Percentiles rank a stretch among this genome's conserved stretches.
Conservation (phyloP, 2,888 invertebrate species). For the Aproaerema taeniolella region DNA sequence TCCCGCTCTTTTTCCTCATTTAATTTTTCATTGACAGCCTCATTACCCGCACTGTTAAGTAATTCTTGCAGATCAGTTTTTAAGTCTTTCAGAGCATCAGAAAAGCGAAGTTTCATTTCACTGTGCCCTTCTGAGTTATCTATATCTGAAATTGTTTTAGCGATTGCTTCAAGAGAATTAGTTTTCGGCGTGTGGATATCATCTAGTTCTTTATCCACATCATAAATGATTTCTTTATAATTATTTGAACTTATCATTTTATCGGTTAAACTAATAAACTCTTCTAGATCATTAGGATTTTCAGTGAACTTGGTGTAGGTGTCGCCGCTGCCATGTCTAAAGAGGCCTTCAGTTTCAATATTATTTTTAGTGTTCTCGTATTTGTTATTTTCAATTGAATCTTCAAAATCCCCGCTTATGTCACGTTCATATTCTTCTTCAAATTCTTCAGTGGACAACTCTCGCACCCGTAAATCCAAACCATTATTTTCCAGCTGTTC, state of each 20-base stretch:
- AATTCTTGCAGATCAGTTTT: slow-evolving; percentile 55
- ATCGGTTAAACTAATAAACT: slow-evolving; percentile 62
- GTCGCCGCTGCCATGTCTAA: slow-evolving; percentile 61
- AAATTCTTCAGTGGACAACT: slow-evolving; percentile 43
- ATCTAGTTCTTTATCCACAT: slow-evolving; percentile 35
- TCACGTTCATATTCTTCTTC: slow-evolving; percentile 50
- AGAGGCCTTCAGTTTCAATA: slow-evolving; percentile 32
- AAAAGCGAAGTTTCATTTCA: slow-evolving; percentile 37
- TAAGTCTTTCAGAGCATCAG: slow-evolving; percentile 51
- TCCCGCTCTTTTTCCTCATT: slow-evolving; percentile 23
- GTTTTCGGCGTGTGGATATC: slow-evolving; percentile 59
- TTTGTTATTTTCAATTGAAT: slow-evolving; percentile 43
- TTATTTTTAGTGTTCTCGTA: slow-evolving; percentile 26
- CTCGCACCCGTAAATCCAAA: too few relatives aligned
- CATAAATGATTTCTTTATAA: slow-evolving; percentile 25
- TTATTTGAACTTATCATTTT: slow-evolving; percentile 45
- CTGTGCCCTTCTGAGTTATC: slow-evolving; percentile 4
- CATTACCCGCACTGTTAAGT: slow-evolving; percentile 37
- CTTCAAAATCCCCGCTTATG: slow-evolving; percentile 41
- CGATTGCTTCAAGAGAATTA: slow-evolving; percentile 54
- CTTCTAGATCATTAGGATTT: slow-evolving; percentile 57
- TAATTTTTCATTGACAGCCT: slow-evolving; percentile 18
- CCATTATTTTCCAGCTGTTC: too few relatives aligned
- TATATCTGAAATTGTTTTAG: slow-evolving; percentile 26
- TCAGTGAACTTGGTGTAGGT: slow-evolving; percentile 69